phyloP scores from a whole-genome alignment of 2,888 invertebrate genomes.

The Acrobeloides nanus region DNA sequence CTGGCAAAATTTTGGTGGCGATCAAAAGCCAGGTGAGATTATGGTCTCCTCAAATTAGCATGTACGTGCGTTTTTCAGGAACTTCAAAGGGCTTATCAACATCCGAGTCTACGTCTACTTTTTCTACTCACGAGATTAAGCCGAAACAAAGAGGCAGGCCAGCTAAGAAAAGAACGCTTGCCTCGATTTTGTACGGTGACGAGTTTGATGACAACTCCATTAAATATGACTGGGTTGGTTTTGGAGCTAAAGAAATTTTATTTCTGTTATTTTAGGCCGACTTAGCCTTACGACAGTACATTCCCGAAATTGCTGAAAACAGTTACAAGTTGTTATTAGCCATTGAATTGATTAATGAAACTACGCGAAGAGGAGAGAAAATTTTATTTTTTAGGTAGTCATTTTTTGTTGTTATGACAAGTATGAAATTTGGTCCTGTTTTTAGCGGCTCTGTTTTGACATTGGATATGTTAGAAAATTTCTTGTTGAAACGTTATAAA shows the following conservation, averaged over 20 bases:
- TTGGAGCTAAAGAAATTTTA: constrained; percentile 7
- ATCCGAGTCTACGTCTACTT: too few relatives aligned
- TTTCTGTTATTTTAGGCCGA: constrained; percentile 54
- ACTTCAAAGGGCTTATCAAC: too few relatives aligned
- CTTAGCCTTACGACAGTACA: constrained; percentile 62
- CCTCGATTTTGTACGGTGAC: too few relatives aligned
- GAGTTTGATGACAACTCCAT: constrained; percentile 9
- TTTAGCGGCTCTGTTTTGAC: constrained; percentile 86
- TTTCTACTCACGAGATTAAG: too few relatives aligned
- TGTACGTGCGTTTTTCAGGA: too few relatives aligned
- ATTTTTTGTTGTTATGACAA: too few relatives aligned
- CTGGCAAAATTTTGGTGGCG: too few relatives aligned
- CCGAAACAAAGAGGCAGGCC: too few relatives aligned
- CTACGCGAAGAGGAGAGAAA: constrained; percentile 77
- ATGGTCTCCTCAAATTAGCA: too few relatives aligned
- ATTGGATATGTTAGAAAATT: constrained; percentile 85
- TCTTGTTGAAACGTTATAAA: constrained; percentile 67
- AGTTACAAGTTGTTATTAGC: constrained; percentile 90
- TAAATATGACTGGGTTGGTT: constrained; percentile 14
- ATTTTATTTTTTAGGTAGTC: constrained; percentile 73
- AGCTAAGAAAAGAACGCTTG: too few relatives aligned
- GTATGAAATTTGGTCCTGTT: too few relatives aligned
- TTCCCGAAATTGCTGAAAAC: constrained; percentile 79
- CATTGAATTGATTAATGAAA: constrained; percentile 80
- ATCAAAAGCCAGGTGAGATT: too few relatives aligned